phyloP scores from a whole-genome alignment of 2,113 vertebrate genomes.

The Halichoeres trimaculatus region DNA sequence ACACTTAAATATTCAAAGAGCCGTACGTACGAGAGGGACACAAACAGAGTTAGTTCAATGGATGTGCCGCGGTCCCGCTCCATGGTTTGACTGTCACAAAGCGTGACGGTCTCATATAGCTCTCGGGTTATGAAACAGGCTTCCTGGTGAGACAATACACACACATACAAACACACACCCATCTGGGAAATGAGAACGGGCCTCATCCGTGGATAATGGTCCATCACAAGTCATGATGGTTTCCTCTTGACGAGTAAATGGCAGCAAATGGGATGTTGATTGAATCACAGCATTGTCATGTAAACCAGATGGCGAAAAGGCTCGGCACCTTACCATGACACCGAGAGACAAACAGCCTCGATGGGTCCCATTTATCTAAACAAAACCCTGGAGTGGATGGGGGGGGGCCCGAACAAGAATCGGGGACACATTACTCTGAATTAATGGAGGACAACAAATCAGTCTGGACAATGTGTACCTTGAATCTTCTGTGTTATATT shows the following conservation, averaged over 20 bases:
- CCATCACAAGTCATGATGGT: conserved; percentile 76
- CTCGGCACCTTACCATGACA: conserved; percentile 62
- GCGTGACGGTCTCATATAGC: conserved; percentile 41
- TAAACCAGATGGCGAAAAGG: conserved; percentile 73
- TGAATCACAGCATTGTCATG: conserved; percentile 77
- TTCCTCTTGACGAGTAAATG: conserved; percentile 77
- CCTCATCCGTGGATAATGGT: conserved; percentile 77
- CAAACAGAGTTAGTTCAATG: conserved; percentile 9
- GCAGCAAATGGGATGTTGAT: conserved; percentile 77
- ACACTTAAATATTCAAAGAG: conserved; percentile 20
- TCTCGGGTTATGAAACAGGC: conserved; percentile 50
- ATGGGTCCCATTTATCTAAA: conserved; percentile 30
- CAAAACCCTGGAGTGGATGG: conserved; percentile 24
- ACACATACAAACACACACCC: conserved; percentile 26
- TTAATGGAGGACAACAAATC: background rate
- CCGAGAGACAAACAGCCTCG: conserved; percentile 51
- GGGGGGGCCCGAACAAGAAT: background rate
- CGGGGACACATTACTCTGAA: conserved; percentile 23
- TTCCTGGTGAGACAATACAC: conserved; percentile 21
- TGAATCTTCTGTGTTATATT: background rate
- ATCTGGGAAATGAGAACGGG: conserved; percentile 77
- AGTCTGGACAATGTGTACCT: background rate
- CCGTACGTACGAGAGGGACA: background rate
- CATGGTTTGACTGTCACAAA: conserved; percentile 23
- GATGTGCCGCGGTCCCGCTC: background rate